A percentile compares a stretch with the other conserved stretches of the same genome.
These are phyloP conservation scores for Dasyornis broadbenti DNA, from an alignment of 2,113 vertebrate genomes.

Conservation along the genomic window DNA sequence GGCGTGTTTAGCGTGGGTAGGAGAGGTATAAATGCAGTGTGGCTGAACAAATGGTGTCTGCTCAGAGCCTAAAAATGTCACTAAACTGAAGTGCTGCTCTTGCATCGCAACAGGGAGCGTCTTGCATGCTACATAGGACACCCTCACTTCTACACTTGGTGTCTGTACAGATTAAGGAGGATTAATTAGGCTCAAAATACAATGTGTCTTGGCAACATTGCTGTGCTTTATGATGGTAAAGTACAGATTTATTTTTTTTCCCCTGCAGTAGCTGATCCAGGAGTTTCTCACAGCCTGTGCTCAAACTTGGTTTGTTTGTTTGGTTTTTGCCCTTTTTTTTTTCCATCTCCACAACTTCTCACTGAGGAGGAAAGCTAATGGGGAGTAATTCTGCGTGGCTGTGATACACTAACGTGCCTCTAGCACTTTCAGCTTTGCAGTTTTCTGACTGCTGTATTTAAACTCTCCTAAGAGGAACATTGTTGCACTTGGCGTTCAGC, in stretches of 20 bases:
- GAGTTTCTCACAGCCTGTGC: neutral
- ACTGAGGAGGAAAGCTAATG: neutral
- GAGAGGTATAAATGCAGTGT: neutral
- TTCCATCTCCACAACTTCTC: neutral
- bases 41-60: neutral
- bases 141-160: neutral
- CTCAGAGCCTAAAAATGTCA: neutral
- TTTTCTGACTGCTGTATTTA: neutral
- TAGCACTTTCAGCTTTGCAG: neutral
- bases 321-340: neutral
- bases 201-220: neutral
- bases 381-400: neutral
- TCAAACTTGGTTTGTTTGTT: neutral
- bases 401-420: neutral
- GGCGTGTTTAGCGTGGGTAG: neutral
- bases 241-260: neutral
- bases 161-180: neutral
- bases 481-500: neutral
- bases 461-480: neutral
- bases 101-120: neutral
- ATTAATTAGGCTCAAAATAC: conserved; percentile 49
- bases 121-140: neutral
- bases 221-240: conserved; percentile 5
- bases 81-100: neutral
- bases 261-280: neutral